Percentiles rank a stretch among this genome's conserved stretches.
phyloP scores from a whole-genome alignment of 1,140 invertebrate genomes.

The Hyposmocoma kahamanoa region DNA sequence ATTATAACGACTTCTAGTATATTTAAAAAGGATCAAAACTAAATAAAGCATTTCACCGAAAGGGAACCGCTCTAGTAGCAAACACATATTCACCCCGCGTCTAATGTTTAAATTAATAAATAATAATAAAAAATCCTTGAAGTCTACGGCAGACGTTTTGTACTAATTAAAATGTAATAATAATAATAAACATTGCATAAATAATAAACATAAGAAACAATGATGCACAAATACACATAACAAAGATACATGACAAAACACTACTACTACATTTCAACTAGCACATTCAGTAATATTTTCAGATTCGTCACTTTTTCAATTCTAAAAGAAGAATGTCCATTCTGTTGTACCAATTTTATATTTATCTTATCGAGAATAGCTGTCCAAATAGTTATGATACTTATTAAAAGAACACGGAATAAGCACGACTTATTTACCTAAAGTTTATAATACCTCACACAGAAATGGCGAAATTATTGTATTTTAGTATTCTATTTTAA shows the following conservation, averaged over 20 bases:
- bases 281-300: conserved; percentile 62
- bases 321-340: too few species aligned
- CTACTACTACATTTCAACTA: conserved; percentile 55
- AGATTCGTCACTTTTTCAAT: too few species aligned
- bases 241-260: conserved; percentile 22
- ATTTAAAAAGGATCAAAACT: background rate
- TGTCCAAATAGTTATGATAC: too few species aligned
- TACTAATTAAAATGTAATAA: conserved; percentile 57
- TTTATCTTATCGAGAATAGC: too few species aligned
- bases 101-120: conserved; percentile 7
- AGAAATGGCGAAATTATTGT: too few species aligned
- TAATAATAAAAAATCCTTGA: conserved; percentile 14
- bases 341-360: too few species aligned
- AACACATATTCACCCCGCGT: conserved; percentile 22
- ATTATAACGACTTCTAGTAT: background rate
- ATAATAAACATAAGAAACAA: conserved; percentile 7
- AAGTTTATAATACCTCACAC: too few species aligned
- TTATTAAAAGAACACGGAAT: too few species aligned
- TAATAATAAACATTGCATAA: conserved; percentile 18
- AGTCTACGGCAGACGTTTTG: conserved; percentile 19
- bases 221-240: conserved; percentile 23
- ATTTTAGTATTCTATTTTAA: too few species aligned
- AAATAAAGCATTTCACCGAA: background rate
- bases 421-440: too few species aligned
- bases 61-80: conserved; percentile 9